Percentiles rank a stretch among this genome's conserved stretches.
These are phyloP conservation scores for Leptarthrus brevirostris DNA, from an alignment of 2,888 invertebrate genomes.

Conservation along the genomic window DNA sequence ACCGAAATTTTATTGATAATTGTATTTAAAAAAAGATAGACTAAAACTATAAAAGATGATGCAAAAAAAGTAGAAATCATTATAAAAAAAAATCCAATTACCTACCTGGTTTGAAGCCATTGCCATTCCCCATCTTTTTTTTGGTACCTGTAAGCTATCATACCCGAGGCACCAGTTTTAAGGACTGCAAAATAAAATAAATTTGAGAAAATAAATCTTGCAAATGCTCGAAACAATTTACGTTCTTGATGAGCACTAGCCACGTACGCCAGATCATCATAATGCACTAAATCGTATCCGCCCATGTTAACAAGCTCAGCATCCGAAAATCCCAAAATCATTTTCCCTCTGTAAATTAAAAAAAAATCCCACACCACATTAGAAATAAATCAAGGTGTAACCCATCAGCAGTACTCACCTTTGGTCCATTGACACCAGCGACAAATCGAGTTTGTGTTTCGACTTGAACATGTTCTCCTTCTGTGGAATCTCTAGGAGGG, in stretches of 20 bases:
- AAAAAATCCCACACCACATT: no score
- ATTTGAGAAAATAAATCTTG: conserved; percentile 47
- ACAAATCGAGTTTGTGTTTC: conserved; percentile 97
- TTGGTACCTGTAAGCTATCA: conserved; percentile 98
- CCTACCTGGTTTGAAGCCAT: conserved; percentile 90
- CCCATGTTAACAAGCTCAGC: conserved; percentile 90
- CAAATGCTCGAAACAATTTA: conserved; percentile 71
- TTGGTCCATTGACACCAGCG: conserved; percentile 97
- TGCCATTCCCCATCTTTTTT: conserved; percentile 95
- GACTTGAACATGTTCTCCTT: conserved; percentile 99
- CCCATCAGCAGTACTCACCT: conserved; percentile 75
- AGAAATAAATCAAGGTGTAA: no score
- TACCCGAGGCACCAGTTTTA: conserved; percentile 98
- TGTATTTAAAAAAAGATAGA: no score
- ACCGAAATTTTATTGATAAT: no score
- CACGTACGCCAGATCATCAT: conserved; percentile 96
- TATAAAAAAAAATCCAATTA: no score
- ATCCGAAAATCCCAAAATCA: conserved; percentile 94
- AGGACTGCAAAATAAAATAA: conserved; percentile 78
- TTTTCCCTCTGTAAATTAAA: conserved; percentile 92
- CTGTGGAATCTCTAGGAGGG: conserved; percentile 94
- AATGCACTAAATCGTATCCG: conserved; percentile 98
- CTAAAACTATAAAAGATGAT: no score
- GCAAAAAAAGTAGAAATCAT: no score
- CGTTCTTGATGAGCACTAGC: conserved; percentile 99